Evolutionary conservation across 2,888 invertebrate species (phyloP), one percentile per base, ranked within the genome.

Genomic region (Campoletis raptor): DNA sequence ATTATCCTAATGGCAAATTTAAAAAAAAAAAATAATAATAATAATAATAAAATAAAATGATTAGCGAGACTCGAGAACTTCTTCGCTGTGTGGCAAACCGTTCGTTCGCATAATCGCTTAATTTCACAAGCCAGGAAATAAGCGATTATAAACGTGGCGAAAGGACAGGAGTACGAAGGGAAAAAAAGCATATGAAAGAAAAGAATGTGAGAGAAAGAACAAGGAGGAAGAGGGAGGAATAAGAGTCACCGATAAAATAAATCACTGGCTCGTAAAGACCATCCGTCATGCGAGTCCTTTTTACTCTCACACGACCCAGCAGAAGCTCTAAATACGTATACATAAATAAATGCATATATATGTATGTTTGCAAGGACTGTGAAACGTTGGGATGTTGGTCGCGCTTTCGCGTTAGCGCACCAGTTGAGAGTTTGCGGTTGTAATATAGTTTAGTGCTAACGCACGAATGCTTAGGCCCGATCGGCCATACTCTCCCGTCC

Each of bases 251-350:
- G 90, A 93, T 93, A 93, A 92, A 92, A 92, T 93, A 93, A 93
- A 93, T 93, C 93, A 92, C 92, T 81, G 88, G 87, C 92, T 93
- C 93, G 92, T 93, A 93, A 93, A 93, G 92, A 87, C 91, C 87
- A 92, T 92, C 92, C 92, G 92, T 92, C 92, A 92, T 90, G 90
- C 82, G 70, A 86, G 80, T 86, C 81, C 84, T 79, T 87, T 72
- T 69, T 74, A 80, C 76, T 76, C 74, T 73, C 86, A 85, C 88
- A 87, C 88, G 84, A 57, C 76, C 76, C 57, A 80, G 81, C 80
- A 69, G 85, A 87, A 83, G 81, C 85, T 79, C 54, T 83, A 83
- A 52, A 74, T 76, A 54, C 73, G 57, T 52, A 45, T 54, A 57
- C 42, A 72, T 36, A 67, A 45, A 72, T 76, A 72, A 61, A 57